These are phyloP conservation scores for Thalassoma bifasciatum DNA, from an alignment of 2,113 vertebrate species.

Conservation along the genomic window DNA sequence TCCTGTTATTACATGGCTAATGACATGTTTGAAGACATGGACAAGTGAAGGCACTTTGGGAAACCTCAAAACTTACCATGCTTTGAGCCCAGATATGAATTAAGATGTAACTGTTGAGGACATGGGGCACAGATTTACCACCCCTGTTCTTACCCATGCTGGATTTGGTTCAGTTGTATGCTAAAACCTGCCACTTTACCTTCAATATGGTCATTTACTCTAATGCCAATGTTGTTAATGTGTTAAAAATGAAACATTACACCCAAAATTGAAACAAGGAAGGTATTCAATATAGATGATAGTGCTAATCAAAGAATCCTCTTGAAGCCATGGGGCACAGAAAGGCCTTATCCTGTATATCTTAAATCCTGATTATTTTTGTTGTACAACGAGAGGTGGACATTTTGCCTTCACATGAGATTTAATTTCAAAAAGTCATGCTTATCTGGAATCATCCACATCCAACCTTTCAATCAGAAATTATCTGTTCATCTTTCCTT, in stretches of 20 bases:
- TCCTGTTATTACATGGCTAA: neutral
- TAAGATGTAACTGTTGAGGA: neutral
- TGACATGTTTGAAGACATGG: neutral
- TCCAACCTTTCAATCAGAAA: slow-evolving; percentile 3
- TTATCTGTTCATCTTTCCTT: slow-evolving; percentile 31
- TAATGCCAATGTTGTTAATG: too few species aligned
- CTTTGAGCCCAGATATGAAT: neutral
- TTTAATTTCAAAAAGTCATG: neutral
- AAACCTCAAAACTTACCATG: neutral
- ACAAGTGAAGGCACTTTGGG: too few species aligned
- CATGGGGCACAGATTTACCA: neutral
- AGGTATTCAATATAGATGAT: too few species aligned
- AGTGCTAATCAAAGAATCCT: too few species aligned
- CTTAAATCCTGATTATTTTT: neutral
- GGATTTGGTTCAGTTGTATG: too few species aligned
- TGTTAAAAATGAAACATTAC: too few species aligned
- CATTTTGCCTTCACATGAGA: neutral
- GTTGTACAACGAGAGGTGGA: neutral
- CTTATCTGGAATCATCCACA: neutral
- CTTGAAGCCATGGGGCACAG: too few species aligned
- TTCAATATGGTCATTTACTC: too few species aligned
- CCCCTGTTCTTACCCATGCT: neutral
- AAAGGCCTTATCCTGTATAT: too few species aligned
- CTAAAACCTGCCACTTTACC: too few species aligned
- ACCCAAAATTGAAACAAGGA: too few species aligned